A percentile compares a stretch with the other conserved stretches of the same genome.
Evolutionary conservation across 2,888 invertebrate genomes (phyloP).

Genomic region (Archaeoteleia sp.): DNA sequence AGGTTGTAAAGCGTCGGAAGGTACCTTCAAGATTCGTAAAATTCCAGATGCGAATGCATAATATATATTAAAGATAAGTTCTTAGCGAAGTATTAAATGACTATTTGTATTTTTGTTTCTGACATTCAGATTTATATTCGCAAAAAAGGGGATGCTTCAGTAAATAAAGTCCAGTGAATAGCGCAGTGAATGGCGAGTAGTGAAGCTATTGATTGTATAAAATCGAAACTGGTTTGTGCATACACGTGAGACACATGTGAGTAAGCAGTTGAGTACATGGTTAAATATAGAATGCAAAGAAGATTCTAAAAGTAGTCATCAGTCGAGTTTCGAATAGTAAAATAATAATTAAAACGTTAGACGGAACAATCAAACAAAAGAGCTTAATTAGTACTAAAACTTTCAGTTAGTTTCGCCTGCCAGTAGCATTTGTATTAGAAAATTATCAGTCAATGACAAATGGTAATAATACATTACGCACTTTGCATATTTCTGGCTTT

Average conservation of each 20-base stretch:
- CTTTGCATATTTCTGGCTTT: too few species aligned
- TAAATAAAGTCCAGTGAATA: conserved; percentile 20
- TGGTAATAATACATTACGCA: too few species aligned
- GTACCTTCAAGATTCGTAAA: too few species aligned
- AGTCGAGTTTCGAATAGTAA: conserved; percentile 31
- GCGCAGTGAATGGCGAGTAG: conserved; percentile 36
- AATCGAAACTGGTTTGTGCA: conserved; percentile 49
- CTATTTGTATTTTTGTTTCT: conserved; percentile 27
- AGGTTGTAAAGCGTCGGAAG: too few species aligned
- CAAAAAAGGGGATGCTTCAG: conserved; percentile 20
- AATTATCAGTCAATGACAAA: too few species aligned
- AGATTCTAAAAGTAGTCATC: conserved; percentile 50
- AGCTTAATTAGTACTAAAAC: too few species aligned
- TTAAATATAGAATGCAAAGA: conserved; percentile 50
- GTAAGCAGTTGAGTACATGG: conserved; percentile 35
- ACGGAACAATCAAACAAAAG: conserved; percentile 19
- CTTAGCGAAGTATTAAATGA: conserved; percentile 15
- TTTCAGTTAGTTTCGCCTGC: too few species aligned
- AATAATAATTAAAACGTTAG: conserved; percentile 47
- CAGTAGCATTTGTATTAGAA: too few species aligned
- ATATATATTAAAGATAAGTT: background rate
- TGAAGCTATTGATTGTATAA: conserved; percentile 43
- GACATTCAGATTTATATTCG: conserved; percentile 31
- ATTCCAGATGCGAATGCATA: too few species aligned
- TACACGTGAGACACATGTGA: conserved; percentile 42